Evolutionary conservation across 2,888 invertebrate genomes (phyloP).

Genomic region (Platycnemis pennipes): DNA sequence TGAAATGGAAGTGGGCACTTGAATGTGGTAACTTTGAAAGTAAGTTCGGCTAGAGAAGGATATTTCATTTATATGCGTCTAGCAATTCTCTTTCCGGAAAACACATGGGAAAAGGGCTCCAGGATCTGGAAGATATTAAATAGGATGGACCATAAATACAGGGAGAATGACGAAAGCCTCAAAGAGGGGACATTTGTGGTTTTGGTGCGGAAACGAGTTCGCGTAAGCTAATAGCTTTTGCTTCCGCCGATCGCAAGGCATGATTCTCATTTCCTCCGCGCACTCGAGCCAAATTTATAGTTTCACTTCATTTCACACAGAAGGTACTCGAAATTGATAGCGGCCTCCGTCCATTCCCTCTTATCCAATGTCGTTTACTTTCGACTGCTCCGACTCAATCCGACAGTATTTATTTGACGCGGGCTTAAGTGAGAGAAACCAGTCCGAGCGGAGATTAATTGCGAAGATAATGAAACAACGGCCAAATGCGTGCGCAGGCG

Average conservation of each 20-base stretch:
- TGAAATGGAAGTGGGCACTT: no score
- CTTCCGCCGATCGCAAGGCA: neutral
- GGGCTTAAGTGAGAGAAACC: neutral
- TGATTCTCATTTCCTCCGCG: neutral
- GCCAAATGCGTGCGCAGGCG: conserved; percentile 28
- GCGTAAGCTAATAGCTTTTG: neutral
- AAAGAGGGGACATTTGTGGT: no score
- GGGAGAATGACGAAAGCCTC: neutral
- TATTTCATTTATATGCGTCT: no score
- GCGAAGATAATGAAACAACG: conserved; percentile 41
- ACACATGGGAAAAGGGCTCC: neutral
- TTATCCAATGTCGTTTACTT: neutral
- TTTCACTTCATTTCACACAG: neutral
- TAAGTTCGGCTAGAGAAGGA: no score
- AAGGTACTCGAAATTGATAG: neutral
- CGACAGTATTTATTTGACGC: neutral
- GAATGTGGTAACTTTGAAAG: no score
- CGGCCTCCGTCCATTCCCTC: neutral
- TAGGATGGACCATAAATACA: neutral
- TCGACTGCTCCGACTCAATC: conserved; percentile 7
- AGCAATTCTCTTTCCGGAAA: no score
- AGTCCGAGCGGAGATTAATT: conserved; percentile 50
- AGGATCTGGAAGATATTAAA: neutral
- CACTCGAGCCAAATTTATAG: neutral
- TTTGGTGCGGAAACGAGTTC: neutral